A percentile compares a stretch with the other conserved stretches of the same genome.
Evolutionary conservation across 2,797 vertebrate species (phyloP).

Genomic region (Heliangelus exortis): DNA sequence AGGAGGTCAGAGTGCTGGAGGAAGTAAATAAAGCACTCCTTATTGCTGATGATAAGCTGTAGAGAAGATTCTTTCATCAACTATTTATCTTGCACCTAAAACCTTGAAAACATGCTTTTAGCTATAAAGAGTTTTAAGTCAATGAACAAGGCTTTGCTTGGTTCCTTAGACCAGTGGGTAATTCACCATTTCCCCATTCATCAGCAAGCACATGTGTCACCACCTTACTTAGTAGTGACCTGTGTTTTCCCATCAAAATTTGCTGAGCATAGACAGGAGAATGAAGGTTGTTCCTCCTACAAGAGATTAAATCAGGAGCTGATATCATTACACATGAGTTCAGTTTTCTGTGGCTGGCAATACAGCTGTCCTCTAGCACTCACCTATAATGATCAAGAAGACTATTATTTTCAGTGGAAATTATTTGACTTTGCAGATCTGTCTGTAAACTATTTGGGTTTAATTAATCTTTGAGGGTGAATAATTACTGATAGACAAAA

Average conservation of each 20-base stretch:
- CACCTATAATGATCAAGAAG: neutral
- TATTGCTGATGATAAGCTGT: slow-evolving; percentile 7
- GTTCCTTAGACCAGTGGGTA: neutral
- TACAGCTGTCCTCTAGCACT: neutral
- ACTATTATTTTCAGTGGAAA: neutral
- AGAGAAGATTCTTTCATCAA: slow-evolving; percentile 1
- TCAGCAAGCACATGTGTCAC: neutral
- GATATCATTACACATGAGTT: neutral
- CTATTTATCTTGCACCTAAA: slow-evolving; percentile 21
- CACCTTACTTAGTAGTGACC: neutral
- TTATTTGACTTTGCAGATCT: neutral
- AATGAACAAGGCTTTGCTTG: neutral
- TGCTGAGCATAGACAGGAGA: neutral
- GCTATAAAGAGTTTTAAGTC: neutral
- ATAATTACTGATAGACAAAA: neutral
- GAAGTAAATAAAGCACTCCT: neutral
- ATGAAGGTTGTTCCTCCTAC: neutral
- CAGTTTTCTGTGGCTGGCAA: neutral
- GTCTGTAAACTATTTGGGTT: neutral
- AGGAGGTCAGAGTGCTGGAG: neutral
- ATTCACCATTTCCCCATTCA: neutral
- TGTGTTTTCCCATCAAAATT: neutral
- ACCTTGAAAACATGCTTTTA: neutral
- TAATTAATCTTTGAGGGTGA: slow-evolving; percentile 17
- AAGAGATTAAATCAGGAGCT: neutral